Evolutionary conservation across 2,113 vertebrate species (phyloP), one percentile per base, ranked within the genome.

Genomic region (Lipotes vexillifer): DNA sequence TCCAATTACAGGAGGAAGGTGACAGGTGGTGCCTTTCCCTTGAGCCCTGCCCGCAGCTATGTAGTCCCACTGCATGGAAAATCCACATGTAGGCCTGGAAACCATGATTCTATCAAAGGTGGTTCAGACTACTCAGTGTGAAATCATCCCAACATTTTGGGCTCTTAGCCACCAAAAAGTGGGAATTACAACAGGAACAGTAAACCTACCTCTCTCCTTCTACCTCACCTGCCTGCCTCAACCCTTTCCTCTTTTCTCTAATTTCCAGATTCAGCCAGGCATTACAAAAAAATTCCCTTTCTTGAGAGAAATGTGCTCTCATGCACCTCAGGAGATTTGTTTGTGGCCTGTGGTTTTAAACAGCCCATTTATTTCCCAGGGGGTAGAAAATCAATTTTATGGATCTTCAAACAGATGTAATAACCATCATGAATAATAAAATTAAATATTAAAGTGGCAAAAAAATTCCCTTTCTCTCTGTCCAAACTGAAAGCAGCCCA

Each of bases 361-460:
- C 72, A 97, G 93, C 44, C 65, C 61, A 75, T 88, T 95, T 97
- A 93, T 91, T 92, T 94, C 94, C 78, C 78, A 96, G 93, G 84
- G 88, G 86, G 82, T 81, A 95, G 97, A 89, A 96, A 96, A 97
- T 96, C 81, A 89, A 52, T 93, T 97, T 97, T 94, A 93, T 97
- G 83, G 82, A 81, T 94, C 93, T 96, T 92, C 82, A 94, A 94
- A 98, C 85, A 95, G 57, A 92, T 31, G 95, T 87, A 95, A 92
- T 83, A 93, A 89, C 78, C 63, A 94, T 88, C 49, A 63, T 65
- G 74, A 90, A 92, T 77, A 96, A 84, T 81, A 75, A 86, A 84
- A 74, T 82, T 94, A 90, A 85, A 83, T 69, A 91, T 90, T 94
- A 72, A 97, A 97, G 57, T 71, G 38, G 27, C 46, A 78, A 89